Conservation (phyloP, 2,888 invertebrate species). For the Pollenia amentaria region DNA sequence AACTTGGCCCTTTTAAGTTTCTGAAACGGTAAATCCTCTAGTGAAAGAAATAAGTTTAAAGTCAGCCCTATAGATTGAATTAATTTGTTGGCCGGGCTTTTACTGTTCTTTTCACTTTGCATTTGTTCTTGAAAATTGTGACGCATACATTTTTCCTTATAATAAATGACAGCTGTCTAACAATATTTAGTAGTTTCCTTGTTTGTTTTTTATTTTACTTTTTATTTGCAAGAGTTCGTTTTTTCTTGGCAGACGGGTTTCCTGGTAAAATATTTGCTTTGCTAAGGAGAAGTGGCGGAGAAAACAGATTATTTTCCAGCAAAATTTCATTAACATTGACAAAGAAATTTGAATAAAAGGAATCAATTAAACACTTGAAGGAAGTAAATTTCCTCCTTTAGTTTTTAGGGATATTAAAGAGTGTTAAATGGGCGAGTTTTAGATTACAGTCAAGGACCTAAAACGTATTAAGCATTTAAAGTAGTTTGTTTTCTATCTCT, state of each 20-base stretch:
- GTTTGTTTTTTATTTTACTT: conserved; percentile 24
- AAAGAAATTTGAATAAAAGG: conserved; percentile 22
- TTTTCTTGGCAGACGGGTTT: conserved; percentile 38
- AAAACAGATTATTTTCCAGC: conserved; percentile 2
- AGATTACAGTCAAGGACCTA: no score
- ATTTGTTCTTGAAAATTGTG: conserved; percentile 42
- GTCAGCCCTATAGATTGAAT: no score
- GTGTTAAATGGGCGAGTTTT: neutral
- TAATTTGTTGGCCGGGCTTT: neutral
- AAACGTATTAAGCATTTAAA: no score
- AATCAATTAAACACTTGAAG: neutral
- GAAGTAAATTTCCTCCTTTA: neutral
- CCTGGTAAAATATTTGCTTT: conserved; percentile 19
- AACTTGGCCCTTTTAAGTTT: neutral
- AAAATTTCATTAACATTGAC: conserved; percentile 49
- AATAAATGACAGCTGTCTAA: conserved; percentile 45
- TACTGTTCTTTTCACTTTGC: conserved; percentile 29
- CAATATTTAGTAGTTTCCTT: conserved; percentile 27
- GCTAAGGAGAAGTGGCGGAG: conserved; percentile 10
- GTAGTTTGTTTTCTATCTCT: no score
- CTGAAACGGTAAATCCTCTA: neutral
- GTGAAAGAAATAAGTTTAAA: no score
- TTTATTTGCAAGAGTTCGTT: conserved; percentile 23
- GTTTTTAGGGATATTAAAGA: neutral
- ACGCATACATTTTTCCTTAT: conserved; percentile 16